phyloP scores from a whole-genome alignment of 2,797 vertebrate genomes.

The Muscicapa comitata region DNA sequence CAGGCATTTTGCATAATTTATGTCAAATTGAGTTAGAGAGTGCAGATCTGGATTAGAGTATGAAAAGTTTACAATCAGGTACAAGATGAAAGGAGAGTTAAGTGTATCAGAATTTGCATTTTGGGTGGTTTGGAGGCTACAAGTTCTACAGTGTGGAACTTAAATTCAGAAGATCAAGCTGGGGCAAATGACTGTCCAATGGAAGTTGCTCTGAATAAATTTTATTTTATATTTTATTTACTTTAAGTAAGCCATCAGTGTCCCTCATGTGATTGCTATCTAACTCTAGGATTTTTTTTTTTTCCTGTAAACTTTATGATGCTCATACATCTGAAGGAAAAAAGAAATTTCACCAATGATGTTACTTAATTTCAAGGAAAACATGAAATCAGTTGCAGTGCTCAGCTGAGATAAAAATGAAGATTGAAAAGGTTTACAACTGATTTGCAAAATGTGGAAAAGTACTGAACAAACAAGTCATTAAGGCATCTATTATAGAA shows the following conservation, averaged over 20 bases:
- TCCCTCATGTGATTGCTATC: neutral
- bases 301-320: neutral
- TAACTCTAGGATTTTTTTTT: neutral
- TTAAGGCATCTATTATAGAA: neutral
- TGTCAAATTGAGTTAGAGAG: neutral
- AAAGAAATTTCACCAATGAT: neutral
- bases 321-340: neutral
- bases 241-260: neutral
- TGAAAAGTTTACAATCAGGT: neutral
- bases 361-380: neutral
- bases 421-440: neutral
- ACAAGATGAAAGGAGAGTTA: neutral
- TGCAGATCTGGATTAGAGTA: neutral
- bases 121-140: neutral
- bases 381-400: fast-evolving
- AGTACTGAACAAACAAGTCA: neutral
- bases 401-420: neutral
- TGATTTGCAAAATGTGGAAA: neutral
- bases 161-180: neutral
- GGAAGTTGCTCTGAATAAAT: neutral
- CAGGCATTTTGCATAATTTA: neutral
- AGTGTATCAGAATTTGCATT: neutral
- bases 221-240: neutral
- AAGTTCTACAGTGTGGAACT: neutral
- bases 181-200: neutral